Base-by-base conservation (phyloP, 1,140 invertebrate species). In the Brachionus angularis region DNA sequence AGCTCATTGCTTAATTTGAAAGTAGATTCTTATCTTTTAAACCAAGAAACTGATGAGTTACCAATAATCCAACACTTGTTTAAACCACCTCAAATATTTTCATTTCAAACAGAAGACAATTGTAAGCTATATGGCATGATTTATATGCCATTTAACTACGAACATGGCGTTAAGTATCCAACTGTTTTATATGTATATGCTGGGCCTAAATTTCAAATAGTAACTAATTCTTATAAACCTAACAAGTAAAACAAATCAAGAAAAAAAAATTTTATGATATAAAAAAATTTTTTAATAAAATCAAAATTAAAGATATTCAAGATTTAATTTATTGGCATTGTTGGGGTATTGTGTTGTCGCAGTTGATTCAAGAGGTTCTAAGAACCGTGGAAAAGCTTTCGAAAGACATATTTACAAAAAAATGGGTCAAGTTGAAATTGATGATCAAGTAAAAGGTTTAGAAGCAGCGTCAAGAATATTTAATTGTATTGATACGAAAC, bases 141-240 rank as follows among this genome's bases (percentile, higher is more conserved):
- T 53, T 95, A 94, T 80, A 88, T 90, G 75, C 92, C 92, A 0
- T 86, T 88, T 75, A 87, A 88, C 78, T 89, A 87, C 75, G 84
- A 88, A 75, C 78, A 85, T 5, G 88, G 87, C 8, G 81, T 85
- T 33, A 89, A 90, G 72, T 95, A 95, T 83, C 95, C 96, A 1
- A 94, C 93, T 1, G 88, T 98, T 67, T 84, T 98, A 14, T 93
- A 96, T 80, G 90, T 99, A 16, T 98, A 99, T 80, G 96, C 93
- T 25, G 95, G 96, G 12, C 95, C 95, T 0, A 93, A 96, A 80
- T 93, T 98, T 25, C 94, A 98, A 84, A 85, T 96, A 33, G 95
- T 98, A 36, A 91, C 90, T 33, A 98, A 98, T 83, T 89, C 88
- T 21, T 96, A 93, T 79, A 95, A 94, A 84, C 90, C 90, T 79